Conservation (phyloP, 2,797 vertebrate genomes). For the Sebastes goodei region DNA sequence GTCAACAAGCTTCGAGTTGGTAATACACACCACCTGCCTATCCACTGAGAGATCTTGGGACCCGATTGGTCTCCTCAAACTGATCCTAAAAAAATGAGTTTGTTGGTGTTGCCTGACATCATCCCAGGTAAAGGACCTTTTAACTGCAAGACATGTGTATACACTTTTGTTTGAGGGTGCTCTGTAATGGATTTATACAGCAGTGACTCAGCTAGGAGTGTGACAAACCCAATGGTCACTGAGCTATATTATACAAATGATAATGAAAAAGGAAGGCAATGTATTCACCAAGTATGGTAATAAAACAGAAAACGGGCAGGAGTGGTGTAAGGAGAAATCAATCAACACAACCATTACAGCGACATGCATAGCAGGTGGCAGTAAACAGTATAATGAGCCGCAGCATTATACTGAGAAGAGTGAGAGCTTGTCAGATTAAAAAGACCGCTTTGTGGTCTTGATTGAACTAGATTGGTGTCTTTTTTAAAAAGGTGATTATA, state of each 20-base stretch:
- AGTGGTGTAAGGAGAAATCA: slow-evolving; percentile 14
- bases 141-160: neutral
- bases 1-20: slow-evolving; percentile 4
- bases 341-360: slow-evolving; percentile 16
- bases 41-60: neutral
- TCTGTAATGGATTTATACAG: slow-evolving; percentile 4
- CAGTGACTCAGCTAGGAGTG: neutral
- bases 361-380: slow-evolving; percentile 17
- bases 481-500: slow-evolving; percentile 15
- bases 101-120: neutral
- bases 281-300: neutral
- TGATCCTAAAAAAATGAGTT: neutral
- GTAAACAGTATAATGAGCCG: slow-evolving; percentile 29
- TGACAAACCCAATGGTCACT: slow-evolving; percentile 1
- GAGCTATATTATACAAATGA: neutral
- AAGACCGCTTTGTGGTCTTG: neutral
- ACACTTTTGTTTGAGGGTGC: neutral
- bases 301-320: neutral
- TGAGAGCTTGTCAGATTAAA: slow-evolving; percentile 29
- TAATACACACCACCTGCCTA: neutral
- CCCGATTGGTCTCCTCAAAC: neutral
- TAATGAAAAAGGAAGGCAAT: slow-evolving; percentile 12
- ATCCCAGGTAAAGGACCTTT: neutral
- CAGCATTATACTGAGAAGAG: slow-evolving; percentile 5
- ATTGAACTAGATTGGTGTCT: slow-evolving; percentile 23